Percentiles rank a stretch among this genome's conserved stretches.
These are phyloP conservation scores for Drosophila maculinotata DNA, from an alignment of 2,888 invertebrate genomes.

Conservation along the genomic window DNA sequence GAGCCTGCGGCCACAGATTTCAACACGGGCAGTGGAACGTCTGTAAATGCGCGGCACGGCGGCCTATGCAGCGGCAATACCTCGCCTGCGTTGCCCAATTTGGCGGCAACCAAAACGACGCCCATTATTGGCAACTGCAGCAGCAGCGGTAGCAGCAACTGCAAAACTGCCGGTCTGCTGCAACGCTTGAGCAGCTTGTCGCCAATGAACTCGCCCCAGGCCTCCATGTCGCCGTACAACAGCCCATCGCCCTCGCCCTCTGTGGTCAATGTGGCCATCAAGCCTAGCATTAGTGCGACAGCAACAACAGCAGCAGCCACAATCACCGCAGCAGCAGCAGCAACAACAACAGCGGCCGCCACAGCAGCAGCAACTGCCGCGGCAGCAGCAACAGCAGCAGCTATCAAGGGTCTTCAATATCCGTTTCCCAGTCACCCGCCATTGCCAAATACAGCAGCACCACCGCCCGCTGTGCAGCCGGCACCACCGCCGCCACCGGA, in stretches of 20 bases:
- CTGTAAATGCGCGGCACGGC: constrained; percentile 42
- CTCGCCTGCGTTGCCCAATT: constrained; percentile 83
- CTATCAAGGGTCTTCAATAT: constrained; percentile 88
- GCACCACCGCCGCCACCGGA: constrained; percentile 76
- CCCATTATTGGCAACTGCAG: constrained; percentile 64
- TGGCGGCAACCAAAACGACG: constrained; percentile 82
- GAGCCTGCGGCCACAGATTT: constrained; percentile 86
- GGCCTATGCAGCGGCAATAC: constrained; percentile 72
- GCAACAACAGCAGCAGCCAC: constrained; percentile 4
- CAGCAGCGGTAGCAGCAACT: constrained; percentile 19
- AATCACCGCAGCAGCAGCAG: constrained; percentile 7
- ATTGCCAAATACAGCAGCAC: constrained; percentile 84
- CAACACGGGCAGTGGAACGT: constrained; percentile 25
- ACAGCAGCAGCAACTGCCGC: constrained; percentile 12
- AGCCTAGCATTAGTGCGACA: constrained; percentile 4
- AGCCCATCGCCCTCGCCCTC: constrained; percentile 85
- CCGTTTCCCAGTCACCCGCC: constrained; percentile 93
- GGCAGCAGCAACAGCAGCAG: constrained; percentile 18
- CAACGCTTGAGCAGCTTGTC: constrained; percentile 84
- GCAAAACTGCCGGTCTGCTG: constrained; percentile 69
- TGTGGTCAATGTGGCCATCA: constrained; percentile 53
- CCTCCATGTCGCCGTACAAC: constrained; percentile 84
- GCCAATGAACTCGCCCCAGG: constrained; percentile 85
- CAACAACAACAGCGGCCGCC: constrained; percentile 5
- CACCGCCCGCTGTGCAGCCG: constrained; percentile 76